Percentiles rank a stretch among this genome's conserved stretches.
Evolutionary conservation across 2,888 invertebrate genomes (phyloP).

Genomic region (Operophtera brumata): DNA sequence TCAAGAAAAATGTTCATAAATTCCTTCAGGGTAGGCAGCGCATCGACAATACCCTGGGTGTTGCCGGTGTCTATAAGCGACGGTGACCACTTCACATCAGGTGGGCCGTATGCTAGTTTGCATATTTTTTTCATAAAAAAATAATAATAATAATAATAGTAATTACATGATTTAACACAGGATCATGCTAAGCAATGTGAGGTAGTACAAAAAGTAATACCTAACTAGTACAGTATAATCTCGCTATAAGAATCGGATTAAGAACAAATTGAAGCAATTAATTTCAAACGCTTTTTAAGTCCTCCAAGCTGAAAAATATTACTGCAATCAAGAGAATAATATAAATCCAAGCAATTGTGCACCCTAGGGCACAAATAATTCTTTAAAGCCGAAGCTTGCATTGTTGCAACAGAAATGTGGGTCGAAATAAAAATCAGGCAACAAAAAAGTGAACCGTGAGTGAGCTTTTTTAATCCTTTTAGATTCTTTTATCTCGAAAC

Average conservation of each 20-base stretch:
- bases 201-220: too few species aligned
- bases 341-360: neutral
- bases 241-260: neutral
- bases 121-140: too few species aligned
- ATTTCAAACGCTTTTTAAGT: constrained; percentile 4
- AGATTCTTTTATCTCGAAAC: constrained; percentile 45
- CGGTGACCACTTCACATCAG: too few species aligned
- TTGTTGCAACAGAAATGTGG: constrained; percentile 38
- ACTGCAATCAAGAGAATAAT: neutral
- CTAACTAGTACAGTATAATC: too few species aligned
- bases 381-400: constrained; percentile 11
- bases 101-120: too few species aligned
- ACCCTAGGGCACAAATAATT: constrained; percentile 10
- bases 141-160: too few species aligned
- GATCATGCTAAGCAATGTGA: too few species aligned
- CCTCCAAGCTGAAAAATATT: neutral
- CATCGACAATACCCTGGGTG: too few species aligned
- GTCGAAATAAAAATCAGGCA: constrained; percentile 43
- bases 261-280: constrained; percentile 4
- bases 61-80: too few species aligned
- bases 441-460: constrained; percentile 47
- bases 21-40: too few species aligned
- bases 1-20: too few species aligned
- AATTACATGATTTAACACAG: too few species aligned
- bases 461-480: constrained; percentile 46